These are phyloP conservation scores for Perithous albicinctus DNA, from an alignment of 2,888 invertebrate species.

Conservation along the genomic window DNA sequence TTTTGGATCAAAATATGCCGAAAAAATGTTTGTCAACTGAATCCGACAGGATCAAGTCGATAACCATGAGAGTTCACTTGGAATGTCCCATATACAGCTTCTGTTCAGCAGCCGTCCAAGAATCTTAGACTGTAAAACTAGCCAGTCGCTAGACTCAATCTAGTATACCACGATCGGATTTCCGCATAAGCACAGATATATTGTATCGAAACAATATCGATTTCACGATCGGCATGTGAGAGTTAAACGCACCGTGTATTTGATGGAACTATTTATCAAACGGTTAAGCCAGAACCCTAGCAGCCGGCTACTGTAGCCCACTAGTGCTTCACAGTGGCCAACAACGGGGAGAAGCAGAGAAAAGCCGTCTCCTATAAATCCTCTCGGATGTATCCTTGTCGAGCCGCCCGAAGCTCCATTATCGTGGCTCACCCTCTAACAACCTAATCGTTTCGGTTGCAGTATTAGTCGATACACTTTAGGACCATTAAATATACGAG, in stretches of 20 bases:
- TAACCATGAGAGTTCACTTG: too few relatives aligned
- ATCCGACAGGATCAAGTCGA: too few relatives aligned
- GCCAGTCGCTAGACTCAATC: too few relatives aligned
- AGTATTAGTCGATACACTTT: conserved; percentile 28
- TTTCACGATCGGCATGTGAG: not conserved
- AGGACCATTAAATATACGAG: not conserved
- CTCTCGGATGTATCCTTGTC: conserved; percentile 26
- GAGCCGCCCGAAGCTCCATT: conserved; percentile 52
- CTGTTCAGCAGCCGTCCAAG: too few relatives aligned
- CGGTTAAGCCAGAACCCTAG: conserved; percentile 67
- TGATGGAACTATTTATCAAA: conserved; percentile 69
- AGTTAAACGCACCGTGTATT: conserved; percentile 50
- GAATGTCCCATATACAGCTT: too few relatives aligned
- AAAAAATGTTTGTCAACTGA: too few relatives aligned
- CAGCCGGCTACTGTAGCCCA: conserved; percentile 35
- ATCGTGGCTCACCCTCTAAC: conserved; percentile 35
- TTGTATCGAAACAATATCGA: not conserved
- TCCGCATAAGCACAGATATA: not conserved
- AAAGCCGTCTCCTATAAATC: conserved; percentile 47
- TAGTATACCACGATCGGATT: too few relatives aligned
- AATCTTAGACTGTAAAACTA: too few relatives aligned
- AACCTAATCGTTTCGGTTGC: conserved; percentile 15
- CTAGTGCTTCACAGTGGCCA: conserved; percentile 19
- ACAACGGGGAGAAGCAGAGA: not conserved
- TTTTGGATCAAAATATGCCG: too few relatives aligned